phyloP scores from a whole-genome alignment of 2,113 vertebrate species.

The Seriola quinqueradiata region DNA sequence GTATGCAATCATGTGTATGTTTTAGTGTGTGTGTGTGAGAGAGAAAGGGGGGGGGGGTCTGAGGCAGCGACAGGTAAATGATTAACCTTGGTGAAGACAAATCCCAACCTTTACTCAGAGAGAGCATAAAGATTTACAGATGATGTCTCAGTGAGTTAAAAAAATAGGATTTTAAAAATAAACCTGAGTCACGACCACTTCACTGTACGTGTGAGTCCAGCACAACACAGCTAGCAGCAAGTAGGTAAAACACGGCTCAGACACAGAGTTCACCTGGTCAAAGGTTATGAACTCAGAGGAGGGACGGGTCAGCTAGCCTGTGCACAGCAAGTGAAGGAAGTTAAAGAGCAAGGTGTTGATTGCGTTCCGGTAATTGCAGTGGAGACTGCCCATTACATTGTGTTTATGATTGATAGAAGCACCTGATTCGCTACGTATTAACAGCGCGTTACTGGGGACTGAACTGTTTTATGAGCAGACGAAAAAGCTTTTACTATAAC shows the following conservation, averaged over 20 bases:
- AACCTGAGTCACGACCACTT: background rate
- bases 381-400: constrained; percentile 55
- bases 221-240: background rate
- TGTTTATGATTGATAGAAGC: constrained; percentile 79
- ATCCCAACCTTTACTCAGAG: constrained; percentile 69
- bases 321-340: constrained; percentile 30
- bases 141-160: constrained; percentile 10
- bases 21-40: constrained; percentile 19
- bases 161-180: constrained; percentile 9
- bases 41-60: constrained; percentile 38
- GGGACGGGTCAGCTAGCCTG: background rate
- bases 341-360: constrained; percentile 43
- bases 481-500: constrained; percentile 43
- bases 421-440: constrained; percentile 74
- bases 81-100: constrained; percentile 79
- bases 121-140: constrained; percentile 55
- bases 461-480: constrained; percentile 64
- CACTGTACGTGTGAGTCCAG: background rate
- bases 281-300: constrained; percentile 59
- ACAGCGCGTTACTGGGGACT: constrained; percentile 46
- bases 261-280: constrained; percentile 58
- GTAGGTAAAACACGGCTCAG: constrained; percentile 26
- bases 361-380: constrained; percentile 39
- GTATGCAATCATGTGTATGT: constrained; percentile 4
- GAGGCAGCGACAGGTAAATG: constrained; percentile 76